Base-by-base conservation (phyloP, 2,113 vertebrate genomes). In the Martes martes region DNA sequence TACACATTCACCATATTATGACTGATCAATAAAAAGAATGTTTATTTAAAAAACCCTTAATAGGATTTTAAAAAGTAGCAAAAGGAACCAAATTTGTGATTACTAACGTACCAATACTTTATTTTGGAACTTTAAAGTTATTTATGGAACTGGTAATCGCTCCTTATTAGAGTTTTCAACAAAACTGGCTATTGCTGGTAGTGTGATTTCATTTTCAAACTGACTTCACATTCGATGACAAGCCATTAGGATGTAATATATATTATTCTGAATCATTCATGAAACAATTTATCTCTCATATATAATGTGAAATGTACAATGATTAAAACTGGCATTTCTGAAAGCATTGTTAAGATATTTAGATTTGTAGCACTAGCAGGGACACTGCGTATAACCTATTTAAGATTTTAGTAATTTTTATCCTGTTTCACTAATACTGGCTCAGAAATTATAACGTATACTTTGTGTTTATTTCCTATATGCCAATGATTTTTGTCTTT, bases 111-210 rank as follows among this genome's bases (percentile, higher is more conserved):
- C 95, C 93, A 97, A 97, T 74, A 96, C 61, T 92, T 98, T 97
- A 97, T 87, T 82, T 97, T 96, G 93, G 73, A 98, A 97, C 98
- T 97, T 98, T 57, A 91, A 97, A 98, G 84, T 98, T 98, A 90
- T 42, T 93, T 79, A n/a, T 83, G 89, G 97, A 98, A 97, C 71
- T 96, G 95, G 98, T 67, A 93, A 96, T 80, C 91, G 97, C 67
- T 98, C 96, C 97, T 98, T 79, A 91, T 94, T 95, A 96, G 96
- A 96, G 97, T 98, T 87, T 97, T 91, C 97, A 98, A 97, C 96
- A 86, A 92, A 98, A 96, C 24, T 91, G 76, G 90, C 97, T 98
- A 97, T 98, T 99, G 99, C 98, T 99, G 99, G 98, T 98, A 99
- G 96, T 94, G 84, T 97, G 63, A 84, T 97, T 98, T 91, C 88